A percentile compares a stretch with the other conserved stretches of the same genome.
Conservation (phyloP, 2,797 vertebrate genomes). For the Urophycis tenuis region DNA sequence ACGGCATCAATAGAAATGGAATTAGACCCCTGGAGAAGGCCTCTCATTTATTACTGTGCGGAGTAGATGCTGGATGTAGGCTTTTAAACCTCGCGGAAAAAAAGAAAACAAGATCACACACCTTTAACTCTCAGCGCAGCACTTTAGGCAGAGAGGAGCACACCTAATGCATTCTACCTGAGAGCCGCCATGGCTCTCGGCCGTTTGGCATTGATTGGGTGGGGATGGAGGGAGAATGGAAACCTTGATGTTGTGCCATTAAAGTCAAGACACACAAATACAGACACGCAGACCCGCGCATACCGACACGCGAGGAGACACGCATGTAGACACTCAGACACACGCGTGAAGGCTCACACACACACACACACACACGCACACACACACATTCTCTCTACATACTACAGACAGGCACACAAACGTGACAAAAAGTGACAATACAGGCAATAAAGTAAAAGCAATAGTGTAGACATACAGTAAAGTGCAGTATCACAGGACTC, state of each 20-base stretch:
- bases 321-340: background rate
- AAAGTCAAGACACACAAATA: background rate
- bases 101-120: slow-evolving; percentile 47
- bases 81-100: slow-evolving; percentile 62
- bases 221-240: slow-evolving; percentile 16
- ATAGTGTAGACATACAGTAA: background rate
- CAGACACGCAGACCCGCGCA: background rate
- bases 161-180: slow-evolving; percentile 32
- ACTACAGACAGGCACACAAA: background rate
- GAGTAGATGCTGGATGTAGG: slow-evolving; percentile 53
- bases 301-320: background rate
- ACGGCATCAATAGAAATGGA: slow-evolving; percentile 63
- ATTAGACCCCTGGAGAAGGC: slow-evolving; percentile 60
- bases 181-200: slow-evolving; percentile 7
- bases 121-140: slow-evolving; percentile 29
- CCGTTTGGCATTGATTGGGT: slow-evolving; percentile 36
- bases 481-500: too few species aligned
- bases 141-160: slow-evolving; percentile 32
- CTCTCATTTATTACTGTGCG: slow-evolving; percentile 57
- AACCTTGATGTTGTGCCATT: background rate
- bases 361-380: background rate
- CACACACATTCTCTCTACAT: background rate
- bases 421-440: too few species aligned
- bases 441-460: background rate
- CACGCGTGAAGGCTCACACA: background rate